A percentile compares a stretch with the other conserved stretches of the same genome.
Conservation (phyloP, 2,113 vertebrate genomes). For the Prochilodus magdalenae region DNA sequence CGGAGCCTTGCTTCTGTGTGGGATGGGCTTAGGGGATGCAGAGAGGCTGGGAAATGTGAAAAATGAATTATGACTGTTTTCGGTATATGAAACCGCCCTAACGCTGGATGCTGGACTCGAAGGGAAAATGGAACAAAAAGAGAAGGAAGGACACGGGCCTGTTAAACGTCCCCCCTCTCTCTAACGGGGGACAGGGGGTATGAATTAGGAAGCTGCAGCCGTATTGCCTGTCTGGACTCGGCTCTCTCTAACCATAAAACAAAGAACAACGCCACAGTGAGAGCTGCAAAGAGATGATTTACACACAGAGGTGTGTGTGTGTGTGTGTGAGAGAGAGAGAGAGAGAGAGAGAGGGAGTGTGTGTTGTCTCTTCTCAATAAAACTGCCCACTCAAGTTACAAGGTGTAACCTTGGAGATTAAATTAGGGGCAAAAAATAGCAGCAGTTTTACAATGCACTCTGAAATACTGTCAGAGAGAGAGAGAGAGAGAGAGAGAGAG, state of each 20-base stretch:
- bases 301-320: background rate
- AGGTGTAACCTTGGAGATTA: constrained; percentile 16
- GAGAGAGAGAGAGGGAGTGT: background rate
- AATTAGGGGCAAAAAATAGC: constrained; percentile 17
- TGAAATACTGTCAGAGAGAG: background rate
- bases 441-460: background rate
- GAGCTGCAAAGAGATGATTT: constrained; percentile 10
- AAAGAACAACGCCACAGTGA: background rate
- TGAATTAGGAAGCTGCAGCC: background rate
- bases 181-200: too few relatives aligned
- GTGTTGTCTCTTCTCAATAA: background rate
- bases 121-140: too few relatives aligned
- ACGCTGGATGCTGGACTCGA: too few relatives aligned
- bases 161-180: background rate
- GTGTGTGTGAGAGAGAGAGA: constrained; percentile 1
- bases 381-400: constrained; percentile 16
- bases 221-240: background rate
- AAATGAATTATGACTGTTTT: too few relatives aligned
- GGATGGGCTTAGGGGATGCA: too few relatives aligned
- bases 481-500: background rate
- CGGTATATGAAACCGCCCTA: too few relatives aligned
- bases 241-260: background rate
- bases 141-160: too few relatives aligned
- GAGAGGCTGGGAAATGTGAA: too few relatives aligned
- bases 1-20: too few relatives aligned